A percentile compares a stretch with the other conserved stretches of the same genome.
These are phyloP conservation scores for Erebia aethiops DNA, from an alignment of 2,888 invertebrate species.

Conservation along the genomic window DNA sequence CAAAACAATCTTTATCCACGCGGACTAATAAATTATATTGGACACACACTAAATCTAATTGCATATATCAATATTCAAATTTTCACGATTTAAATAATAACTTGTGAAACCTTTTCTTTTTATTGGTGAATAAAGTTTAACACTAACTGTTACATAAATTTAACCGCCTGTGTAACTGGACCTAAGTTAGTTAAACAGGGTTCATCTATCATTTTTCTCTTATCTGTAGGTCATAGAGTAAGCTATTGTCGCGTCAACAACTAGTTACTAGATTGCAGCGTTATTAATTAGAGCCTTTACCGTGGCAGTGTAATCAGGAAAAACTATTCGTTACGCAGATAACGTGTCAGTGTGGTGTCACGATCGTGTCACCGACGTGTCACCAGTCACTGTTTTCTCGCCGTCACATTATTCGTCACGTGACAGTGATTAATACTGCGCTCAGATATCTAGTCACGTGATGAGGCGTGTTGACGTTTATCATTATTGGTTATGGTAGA, in stretches of 20 bases:
- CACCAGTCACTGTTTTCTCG: conserved; percentile 17
- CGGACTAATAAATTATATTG: too few relatives aligned
- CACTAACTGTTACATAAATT: too few relatives aligned
- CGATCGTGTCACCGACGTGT: conserved; percentile 15
- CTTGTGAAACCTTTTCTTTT: too few relatives aligned
- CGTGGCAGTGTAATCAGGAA: conserved; percentile 11
- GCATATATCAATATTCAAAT: too few relatives aligned
- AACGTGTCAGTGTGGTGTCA: conserved; percentile 4
- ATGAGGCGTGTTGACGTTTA: conserved; percentile 23
- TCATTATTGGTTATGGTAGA: conserved; percentile 11
- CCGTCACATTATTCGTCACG: conserved; percentile 30
- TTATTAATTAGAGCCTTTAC: conserved; percentile 9
- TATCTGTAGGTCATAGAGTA: background rate
- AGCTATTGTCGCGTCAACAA: background rate
- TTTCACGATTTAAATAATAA: too few relatives aligned
- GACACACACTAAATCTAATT: too few relatives aligned
- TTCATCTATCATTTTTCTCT: background rate
- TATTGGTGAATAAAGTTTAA: too few relatives aligned
- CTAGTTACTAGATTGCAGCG: background rate
- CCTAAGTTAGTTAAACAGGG: background rate
- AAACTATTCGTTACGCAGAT: conserved; percentile 8
- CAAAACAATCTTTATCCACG: too few relatives aligned
- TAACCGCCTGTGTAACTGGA: background rate
- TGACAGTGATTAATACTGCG: conserved; percentile 36
- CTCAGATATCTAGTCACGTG: conserved; percentile 28